phyloP scores from a whole-genome alignment of 2,888 invertebrate species.

The Willowsia nigromaculata region DNA sequence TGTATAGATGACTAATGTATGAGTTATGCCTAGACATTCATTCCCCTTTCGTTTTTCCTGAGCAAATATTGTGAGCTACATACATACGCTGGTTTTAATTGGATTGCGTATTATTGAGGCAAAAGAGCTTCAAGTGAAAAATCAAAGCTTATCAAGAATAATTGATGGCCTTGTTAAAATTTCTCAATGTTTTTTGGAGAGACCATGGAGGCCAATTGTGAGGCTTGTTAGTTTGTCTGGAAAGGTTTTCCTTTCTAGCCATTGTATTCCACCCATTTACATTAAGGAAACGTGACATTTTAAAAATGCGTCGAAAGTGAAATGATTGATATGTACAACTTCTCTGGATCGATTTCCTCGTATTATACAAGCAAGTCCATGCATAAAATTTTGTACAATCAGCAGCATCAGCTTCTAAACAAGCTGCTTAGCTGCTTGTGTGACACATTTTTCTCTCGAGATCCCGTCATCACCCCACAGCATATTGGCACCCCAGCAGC shows the following conservation, averaged over 20 bases:
- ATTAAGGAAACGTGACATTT: neutral
- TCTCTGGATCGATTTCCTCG: neutral
- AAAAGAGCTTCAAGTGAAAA: neutral
- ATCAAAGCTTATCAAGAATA: neutral
- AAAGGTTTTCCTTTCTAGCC: neutral
- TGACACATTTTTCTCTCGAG: neutral
- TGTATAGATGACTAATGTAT: neutral
- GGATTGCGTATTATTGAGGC: neutral
- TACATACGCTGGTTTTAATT: too few relatives aligned
- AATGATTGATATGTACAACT: neutral
- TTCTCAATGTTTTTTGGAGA: neutral
- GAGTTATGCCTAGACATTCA: neutral
- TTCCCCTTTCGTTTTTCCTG: neutral
- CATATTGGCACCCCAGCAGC: neutral
- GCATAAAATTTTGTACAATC: neutral
- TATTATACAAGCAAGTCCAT: neutral
- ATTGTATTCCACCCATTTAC: neutral
- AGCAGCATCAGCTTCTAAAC: neutral
- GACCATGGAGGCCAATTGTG: neutral
- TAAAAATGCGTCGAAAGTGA: constrained; percentile 4
- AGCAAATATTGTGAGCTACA: neutral
- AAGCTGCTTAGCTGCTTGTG: neutral
- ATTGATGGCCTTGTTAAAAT: neutral
- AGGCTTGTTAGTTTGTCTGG: neutral
- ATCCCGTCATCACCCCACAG: neutral